Evolutionary conservation across 2,797 vertebrate genomes (phyloP), one percentile per base, ranked within the genome.

Genomic region (Falco berigora): DNA sequence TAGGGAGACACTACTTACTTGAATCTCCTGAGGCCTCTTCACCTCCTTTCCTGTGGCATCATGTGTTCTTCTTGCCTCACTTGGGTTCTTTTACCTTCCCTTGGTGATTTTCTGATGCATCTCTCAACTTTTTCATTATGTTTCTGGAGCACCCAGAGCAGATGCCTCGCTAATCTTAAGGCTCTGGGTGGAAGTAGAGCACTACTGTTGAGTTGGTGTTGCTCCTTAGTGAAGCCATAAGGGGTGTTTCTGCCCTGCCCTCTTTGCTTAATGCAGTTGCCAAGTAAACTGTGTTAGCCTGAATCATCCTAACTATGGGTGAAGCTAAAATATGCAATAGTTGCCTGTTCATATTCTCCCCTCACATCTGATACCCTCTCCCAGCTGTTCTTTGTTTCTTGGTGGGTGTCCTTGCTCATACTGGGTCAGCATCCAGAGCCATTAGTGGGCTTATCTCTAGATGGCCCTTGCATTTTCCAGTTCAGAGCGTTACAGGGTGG

Each of bases 381-480:
- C 28, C 40, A 40, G 68, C 14, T 2, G 0, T 10, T 58, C 50
- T 40, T 10, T 73, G 44, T 15, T 34, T 27, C 32, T 22, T 74
- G 72, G 32, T 71, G 66, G 15, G 20, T 74, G 34, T 47, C 52
- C 55, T 24, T 78, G 58, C 63, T 64, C 2, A 5, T 0, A 14
- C 16, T 64, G 61, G 15, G 34, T 28, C 10, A 14, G 81, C 61
- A 27, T 62, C 30, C 44, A 19, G 44, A 59, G 44, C 81, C 0
- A 0, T 28, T 34, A 24, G 23, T 34, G 27, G 88, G 21, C 40
- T 58, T 18, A 4, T 23, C 28, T 59, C 28, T 18, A 10, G 46
- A 1, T 8, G 47, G 8, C 1, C 2, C 32, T 61, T 4, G 1
- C 6, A 0, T 46, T 21, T 63, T 34, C 32, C 30, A 5, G 50